Evolutionary conservation across 2,888 invertebrate species (phyloP).

Genomic region (Drosophila paranaensis): DNA sequence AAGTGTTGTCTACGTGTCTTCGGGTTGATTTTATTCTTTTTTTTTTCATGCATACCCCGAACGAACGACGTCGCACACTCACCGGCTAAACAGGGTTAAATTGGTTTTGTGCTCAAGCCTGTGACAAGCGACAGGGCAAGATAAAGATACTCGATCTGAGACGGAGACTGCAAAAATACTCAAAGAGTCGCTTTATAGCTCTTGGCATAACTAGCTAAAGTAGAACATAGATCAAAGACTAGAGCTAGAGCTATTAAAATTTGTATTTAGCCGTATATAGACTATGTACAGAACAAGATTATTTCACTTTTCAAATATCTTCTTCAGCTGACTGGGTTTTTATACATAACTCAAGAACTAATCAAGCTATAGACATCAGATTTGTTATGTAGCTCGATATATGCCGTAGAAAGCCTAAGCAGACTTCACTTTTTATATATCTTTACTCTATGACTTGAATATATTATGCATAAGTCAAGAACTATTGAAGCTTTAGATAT

Average conservation of each 20-base stretch:
- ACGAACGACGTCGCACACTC: not conserved
- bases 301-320: not conserved
- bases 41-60: conserved; percentile 6
- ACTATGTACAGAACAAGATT: not conserved
- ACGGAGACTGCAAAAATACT: too few species aligned
- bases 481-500: not conserved
- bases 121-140: not conserved
- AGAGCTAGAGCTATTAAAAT: not conserved
- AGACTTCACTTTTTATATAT: not conserved
- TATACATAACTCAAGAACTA: not conserved
- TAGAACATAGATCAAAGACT: not conserved
- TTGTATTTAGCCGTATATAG: too few species aligned
- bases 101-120: not conserved
- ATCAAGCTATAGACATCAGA: not conserved
- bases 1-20: conserved; percentile 75
- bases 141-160: not conserved
- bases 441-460: not conserved
- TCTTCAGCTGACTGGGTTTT: too few species aligned
- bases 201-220: not conserved
- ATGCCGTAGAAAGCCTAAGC: not conserved
- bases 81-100: conserved; percentile 3
- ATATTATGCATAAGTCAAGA: not conserved
- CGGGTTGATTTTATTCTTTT: conserved; percentile 12
- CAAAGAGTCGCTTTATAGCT: too few species aligned
- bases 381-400: not conserved